Evolutionary conservation across 2,888 invertebrate genomes (phyloP).

Genomic region (Cheilosia urbana): DNA sequence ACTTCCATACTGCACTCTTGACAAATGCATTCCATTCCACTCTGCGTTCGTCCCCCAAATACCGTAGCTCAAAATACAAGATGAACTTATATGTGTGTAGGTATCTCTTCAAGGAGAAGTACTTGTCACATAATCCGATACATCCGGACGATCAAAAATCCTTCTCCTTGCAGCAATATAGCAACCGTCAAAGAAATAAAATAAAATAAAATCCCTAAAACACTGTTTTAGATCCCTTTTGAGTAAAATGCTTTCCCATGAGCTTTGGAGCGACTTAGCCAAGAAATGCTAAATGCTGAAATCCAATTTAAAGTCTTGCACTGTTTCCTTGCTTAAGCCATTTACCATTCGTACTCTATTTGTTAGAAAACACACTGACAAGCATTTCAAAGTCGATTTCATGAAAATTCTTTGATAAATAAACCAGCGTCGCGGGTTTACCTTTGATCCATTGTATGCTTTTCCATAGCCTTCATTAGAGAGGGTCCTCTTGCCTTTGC

Average conservation of each 20-base stretch:
- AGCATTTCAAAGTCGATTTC: conserved; percentile 35
- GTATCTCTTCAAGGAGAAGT: background rate
- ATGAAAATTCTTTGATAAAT: background rate
- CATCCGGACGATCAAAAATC: too few relatives aligned
- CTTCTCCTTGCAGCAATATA: too few relatives aligned
- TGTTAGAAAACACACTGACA: background rate
- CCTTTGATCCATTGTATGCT: conserved; percentile 22
- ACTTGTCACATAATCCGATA: background rate
- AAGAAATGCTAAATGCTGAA: conserved; percentile 38
- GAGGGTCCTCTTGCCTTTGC: conserved; percentile 29
- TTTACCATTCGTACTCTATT: background rate
- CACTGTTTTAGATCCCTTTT: background rate
- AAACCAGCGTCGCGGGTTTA: conserved; percentile 10
- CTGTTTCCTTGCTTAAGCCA: background rate
- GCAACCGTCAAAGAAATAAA: background rate
- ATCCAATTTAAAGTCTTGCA: conserved; percentile 40
- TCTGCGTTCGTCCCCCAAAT: too few relatives aligned
- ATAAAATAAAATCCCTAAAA: background rate
- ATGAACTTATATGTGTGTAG: too few relatives aligned
- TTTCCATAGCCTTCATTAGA: background rate
- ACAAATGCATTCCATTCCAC: too few relatives aligned
- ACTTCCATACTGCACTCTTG: too few relatives aligned
- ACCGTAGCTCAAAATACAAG: too few relatives aligned
- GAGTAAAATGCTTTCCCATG: too few relatives aligned
- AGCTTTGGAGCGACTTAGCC: background rate